Conservation (phyloP, 2,888 invertebrate genomes). For the Leptothorax acervorum region DNA sequence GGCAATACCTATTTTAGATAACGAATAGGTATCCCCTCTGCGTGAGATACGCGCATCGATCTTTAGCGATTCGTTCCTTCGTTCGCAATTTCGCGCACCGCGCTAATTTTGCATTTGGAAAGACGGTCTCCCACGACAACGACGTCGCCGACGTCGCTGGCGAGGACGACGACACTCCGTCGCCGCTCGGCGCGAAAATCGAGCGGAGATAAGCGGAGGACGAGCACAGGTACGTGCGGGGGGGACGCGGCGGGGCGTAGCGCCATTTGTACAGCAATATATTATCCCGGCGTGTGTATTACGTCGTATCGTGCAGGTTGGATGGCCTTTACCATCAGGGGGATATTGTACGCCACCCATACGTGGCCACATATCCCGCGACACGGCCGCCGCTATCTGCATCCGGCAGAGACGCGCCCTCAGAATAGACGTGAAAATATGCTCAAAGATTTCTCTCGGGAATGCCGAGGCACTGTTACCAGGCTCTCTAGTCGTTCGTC, state of each 20-base stretch:
- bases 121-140: not conserved
- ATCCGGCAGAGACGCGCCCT: conserved; percentile 84
- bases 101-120: conserved; percentile 16
- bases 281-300: conserved; percentile 79
- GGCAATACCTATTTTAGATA: not conserved
- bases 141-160: not conserved
- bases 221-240: conserved; percentile 57
- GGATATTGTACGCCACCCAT: conserved; percentile 79
- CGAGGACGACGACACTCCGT: conserved; percentile 6
- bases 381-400: conserved; percentile 82
- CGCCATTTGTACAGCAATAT: conserved; percentile 82
- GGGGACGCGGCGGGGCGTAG: conserved; percentile 39
- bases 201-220: conserved; percentile 68
- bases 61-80: conserved; percentile 9
- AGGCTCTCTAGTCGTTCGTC: conserved; percentile 21
- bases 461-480: conserved; percentile 61
- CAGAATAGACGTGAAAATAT: conserved; percentile 84
- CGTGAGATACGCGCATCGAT: conserved; percentile 3
- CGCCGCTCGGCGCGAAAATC: conserved; percentile 61
- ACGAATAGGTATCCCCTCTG: not conserved
- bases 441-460: conserved; percentile 84
- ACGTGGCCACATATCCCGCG: conserved; percentile 77
- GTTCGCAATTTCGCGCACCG: not conserved
- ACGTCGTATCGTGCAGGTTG: conserved; percentile 80
- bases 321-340: conserved; percentile 84